Evolutionary conservation across 1,140 invertebrate species (phyloP), one percentile per base, ranked within the genome.

Genomic region (Magallana gigas): DNA sequence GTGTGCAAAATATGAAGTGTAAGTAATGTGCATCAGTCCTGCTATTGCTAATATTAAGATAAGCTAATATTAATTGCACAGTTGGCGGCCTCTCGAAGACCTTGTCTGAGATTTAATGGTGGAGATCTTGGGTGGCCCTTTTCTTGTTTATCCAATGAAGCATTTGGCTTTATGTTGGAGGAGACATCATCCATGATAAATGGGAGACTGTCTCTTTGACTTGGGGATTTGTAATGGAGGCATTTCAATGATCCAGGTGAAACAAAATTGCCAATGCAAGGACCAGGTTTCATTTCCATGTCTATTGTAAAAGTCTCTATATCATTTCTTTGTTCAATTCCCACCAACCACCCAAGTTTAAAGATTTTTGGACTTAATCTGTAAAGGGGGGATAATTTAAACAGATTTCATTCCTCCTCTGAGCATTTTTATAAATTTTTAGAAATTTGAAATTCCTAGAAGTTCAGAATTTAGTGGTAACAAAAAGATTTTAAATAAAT

Each of bases 161-260:
- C 68, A 76, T 76, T 76, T 76, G 68, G 68, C 68, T 29, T 76
- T 76, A 23, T 76, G 68, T 23, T 76, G 68, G 68, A 29, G 68
- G 68, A 76, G 68, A 76, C 68, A 29, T 76, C 23, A 29, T 18
- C 68, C 68, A 76, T 76, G 68, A 76, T 76, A 76, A 76, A 76
- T 76, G 68, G 68, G 68, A 76, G 23, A 11, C 23, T 29, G 5
- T 29, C 18, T 76, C 68, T 76, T 76, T 76, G 68, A 76, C 68
- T 29, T 29, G 23, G 68, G 23, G 68, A 48, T 29, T 76, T 76
- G 68, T 76, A 76, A 76, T 76, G 23, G 68, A 76, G 23, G 68
- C 23, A 76, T 76, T 76, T 76, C 68, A 76, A 76, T 76, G 68
- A 76, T 76, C 68, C 68, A 76, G 68, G 68, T 76, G 68, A 76